Conservation (phyloP, 1,140 invertebrate genomes). For the Ceratitis capitata region DNA sequence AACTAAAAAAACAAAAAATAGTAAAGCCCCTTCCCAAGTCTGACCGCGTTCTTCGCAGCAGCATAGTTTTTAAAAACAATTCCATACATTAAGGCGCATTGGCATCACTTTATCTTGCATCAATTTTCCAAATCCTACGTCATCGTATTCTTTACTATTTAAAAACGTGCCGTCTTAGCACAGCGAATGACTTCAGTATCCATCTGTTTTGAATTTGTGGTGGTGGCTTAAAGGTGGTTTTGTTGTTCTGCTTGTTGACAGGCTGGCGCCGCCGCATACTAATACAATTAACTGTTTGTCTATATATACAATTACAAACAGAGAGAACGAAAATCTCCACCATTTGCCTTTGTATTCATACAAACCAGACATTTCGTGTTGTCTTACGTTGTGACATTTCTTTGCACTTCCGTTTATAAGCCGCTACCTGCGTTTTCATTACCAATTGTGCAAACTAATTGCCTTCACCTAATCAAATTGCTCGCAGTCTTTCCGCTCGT, state of each 20-base stretch:
- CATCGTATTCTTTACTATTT: too few species aligned
- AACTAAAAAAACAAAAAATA: too few species aligned
- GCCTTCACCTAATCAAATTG: slow-evolving; percentile 23
- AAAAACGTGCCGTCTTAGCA: too few species aligned
- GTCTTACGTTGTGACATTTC: not conserved
- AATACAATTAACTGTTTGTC: slow-evolving; percentile 30
- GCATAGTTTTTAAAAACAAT: too few species aligned
- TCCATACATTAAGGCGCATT: too few species aligned
- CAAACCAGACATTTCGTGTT: too few species aligned
- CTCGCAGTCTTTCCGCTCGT: not conserved
- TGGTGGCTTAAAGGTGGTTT: not conserved
- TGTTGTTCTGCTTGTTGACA: not conserved
- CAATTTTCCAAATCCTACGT: too few species aligned
- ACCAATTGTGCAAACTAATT: slow-evolving; percentile 31
- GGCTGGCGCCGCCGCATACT: not conserved
- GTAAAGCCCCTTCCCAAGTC: too few species aligned
- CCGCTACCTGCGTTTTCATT: not conserved
- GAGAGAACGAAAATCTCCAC: not conserved
- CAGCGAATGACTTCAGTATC: not conserved
- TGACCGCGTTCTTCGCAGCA: too few species aligned
- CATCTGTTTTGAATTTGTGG: too few species aligned
- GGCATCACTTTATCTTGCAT: too few species aligned
- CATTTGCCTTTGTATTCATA: not conserved
- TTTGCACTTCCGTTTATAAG: not conserved
- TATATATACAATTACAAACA: slow-evolving; percentile 15